A percentile compares a stretch with the other conserved stretches of the same genome.
Conservation (phyloP, 2,797 vertebrate species). For the Tokudaia tokunoshimensis region DNA sequence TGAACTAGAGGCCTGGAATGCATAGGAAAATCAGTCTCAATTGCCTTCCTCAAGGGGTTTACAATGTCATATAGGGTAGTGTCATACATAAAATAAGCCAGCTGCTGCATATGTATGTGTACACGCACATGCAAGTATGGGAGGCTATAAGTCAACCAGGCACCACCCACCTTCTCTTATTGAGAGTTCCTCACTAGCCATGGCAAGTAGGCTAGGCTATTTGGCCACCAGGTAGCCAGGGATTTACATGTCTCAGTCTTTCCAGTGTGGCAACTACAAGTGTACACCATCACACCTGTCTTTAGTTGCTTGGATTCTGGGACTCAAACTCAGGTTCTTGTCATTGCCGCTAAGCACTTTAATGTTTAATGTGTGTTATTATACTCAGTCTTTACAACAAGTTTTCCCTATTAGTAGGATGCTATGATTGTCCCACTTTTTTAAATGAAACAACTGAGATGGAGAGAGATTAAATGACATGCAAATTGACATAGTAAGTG, state of each 20-base stretch:
- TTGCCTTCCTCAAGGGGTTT: constrained; percentile 26
- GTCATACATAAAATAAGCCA: background rate
- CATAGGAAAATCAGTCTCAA: background rate
- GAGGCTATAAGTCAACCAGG: background rate
- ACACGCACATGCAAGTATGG: background rate
- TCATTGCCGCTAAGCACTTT: background rate
- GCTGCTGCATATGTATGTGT: background rate
- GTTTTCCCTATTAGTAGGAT: background rate
- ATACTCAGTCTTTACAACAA: constrained; percentile 28
- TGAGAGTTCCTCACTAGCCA: background rate
- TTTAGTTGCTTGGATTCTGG: background rate
- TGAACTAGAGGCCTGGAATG: background rate
- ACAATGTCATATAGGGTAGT: background rate
- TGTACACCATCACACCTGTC: background rate
- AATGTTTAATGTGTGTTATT: constrained; percentile 12
- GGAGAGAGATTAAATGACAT: background rate
- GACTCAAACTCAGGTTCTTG: background rate
- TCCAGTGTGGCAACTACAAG: background rate
- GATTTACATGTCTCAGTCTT: background rate
- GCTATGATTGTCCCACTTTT: constrained; percentile 41
- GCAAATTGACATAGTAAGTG: background rate
- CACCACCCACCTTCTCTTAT: background rate
- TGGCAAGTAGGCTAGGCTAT: background rate
- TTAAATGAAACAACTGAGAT: constrained; percentile 27
- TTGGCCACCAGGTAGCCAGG: background rate